Evolutionary conservation across 2,113 vertebrate species (phyloP).

Genomic region (Hystrix brachyura): DNA sequence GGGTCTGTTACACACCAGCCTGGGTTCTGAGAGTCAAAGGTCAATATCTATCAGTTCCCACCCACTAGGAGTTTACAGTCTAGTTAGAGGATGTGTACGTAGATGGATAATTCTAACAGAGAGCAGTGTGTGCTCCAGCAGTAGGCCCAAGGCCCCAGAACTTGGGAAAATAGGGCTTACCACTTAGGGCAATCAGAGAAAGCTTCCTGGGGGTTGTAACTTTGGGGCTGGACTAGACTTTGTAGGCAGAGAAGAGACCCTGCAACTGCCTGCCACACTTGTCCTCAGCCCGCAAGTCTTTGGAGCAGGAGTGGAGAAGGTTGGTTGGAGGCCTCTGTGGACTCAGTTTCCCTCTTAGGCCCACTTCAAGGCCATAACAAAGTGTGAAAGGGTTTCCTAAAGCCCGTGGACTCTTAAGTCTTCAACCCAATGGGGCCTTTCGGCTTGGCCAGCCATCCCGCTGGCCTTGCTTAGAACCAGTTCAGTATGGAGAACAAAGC

Average conservation of each 20-base stretch:
- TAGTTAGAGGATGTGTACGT: background rate
- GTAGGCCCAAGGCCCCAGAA: background rate
- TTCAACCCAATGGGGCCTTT: background rate
- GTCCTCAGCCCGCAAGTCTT: slow-evolving; percentile 15
- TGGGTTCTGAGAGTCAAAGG: background rate
- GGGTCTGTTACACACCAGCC: background rate
- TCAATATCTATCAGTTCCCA: background rate
- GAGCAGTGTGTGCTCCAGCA: background rate
- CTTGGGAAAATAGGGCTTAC: background rate
- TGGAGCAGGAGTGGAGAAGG: background rate
- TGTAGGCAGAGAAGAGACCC: background rate
- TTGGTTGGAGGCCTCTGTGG: background rate
- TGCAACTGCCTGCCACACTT: background rate
- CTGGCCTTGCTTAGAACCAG: background rate
- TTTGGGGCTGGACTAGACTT: background rate
- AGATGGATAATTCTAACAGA: background rate
- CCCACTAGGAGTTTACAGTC: background rate
- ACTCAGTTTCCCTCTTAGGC: background rate
- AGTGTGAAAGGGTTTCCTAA: background rate
- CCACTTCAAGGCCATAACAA: background rate
- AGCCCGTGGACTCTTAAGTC: background rate
- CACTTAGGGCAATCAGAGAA: background rate
- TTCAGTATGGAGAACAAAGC: background rate
- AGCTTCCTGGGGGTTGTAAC: slow-evolving; percentile 30
- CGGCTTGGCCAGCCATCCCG: background rate